Evolutionary conservation across 2,888 invertebrate species (phyloP).

Genomic region (Trachelus stipa): DNA sequence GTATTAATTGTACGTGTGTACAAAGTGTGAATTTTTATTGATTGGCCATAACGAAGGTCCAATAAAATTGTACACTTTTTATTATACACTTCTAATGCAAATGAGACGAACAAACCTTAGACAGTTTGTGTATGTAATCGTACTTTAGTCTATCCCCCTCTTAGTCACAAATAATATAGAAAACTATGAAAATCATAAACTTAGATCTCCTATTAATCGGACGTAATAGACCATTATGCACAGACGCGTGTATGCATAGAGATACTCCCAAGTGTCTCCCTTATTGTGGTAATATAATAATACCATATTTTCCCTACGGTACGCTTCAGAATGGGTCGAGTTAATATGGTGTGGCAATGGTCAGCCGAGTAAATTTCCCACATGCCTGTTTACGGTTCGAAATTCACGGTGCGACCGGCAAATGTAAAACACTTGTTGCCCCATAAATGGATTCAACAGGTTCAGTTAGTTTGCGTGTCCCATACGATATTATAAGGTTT

Average conservation of each 20-base stretch:
- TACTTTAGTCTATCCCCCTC: too few relatives aligned
- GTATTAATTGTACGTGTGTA: too few relatives aligned
- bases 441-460: slow-evolving; percentile 29
- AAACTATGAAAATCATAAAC: background rate
- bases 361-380: background rate
- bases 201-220: background rate
- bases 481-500: background rate
- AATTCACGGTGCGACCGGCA: background rate
- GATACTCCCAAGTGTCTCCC: background rate
- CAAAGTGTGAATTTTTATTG: too few relatives aligned
- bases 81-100: too few relatives aligned
- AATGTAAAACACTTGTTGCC: slow-evolving; percentile 30
- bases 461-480: slow-evolving; percentile 16
- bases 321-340: background rate
- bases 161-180: too few relatives aligned
- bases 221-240: background rate
- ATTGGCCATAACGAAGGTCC: too few relatives aligned
- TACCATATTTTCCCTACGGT: background rate
- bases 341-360: background rate
- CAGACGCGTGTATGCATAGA: background rate
- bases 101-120: too few relatives aligned
- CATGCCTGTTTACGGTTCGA: background rate
- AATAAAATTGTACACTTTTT: too few relatives aligned
- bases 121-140: too few relatives aligned
- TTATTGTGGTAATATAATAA: background rate